phyloP scores from a whole-genome alignment of 2,888 invertebrate genomes.

The Chrysolina haemoptera region DNA sequence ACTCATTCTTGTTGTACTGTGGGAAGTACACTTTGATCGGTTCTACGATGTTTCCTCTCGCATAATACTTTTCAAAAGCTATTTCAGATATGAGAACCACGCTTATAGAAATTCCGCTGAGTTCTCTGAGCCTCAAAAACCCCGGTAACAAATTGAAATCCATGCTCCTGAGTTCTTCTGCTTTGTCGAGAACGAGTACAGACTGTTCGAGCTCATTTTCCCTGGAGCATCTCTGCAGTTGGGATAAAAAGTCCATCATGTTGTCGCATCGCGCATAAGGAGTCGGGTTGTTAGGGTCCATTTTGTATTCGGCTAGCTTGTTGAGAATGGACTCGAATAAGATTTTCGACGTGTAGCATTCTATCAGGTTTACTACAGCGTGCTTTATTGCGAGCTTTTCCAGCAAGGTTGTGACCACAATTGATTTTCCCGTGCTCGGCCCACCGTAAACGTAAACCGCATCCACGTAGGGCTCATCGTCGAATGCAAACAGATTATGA shows the following conservation, averaged over 20 bases:
- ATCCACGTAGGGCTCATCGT: slow-evolving; percentile 77
- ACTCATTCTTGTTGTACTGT: slow-evolving; percentile 85
- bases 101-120: slow-evolving; percentile 81
- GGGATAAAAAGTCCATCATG: slow-evolving; percentile 76
- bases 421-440: slow-evolving; percentile 88
- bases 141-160: slow-evolving; percentile 82
- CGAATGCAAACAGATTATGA: slow-evolving; percentile 68
- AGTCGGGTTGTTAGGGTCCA: slow-evolving; percentile 66
- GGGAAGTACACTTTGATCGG: slow-evolving; percentile 84
- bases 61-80: slow-evolving; percentile 85
- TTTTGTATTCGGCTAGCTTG: slow-evolving; percentile 70
- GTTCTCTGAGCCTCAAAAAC: slow-evolving; percentile 82
- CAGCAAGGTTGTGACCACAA: slow-evolving; percentile 77
- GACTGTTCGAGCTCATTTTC: slow-evolving; percentile 70
- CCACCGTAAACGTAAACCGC: slow-evolving; percentile 87
- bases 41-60: slow-evolving; percentile 79
- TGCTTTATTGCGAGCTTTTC: slow-evolving; percentile 74
- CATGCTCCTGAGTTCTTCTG: slow-evolving; percentile 84
- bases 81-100: slow-evolving; percentile 85
- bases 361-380: slow-evolving; percentile 84
- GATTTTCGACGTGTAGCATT: slow-evolving; percentile 84
- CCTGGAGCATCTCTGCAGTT: slow-evolving; percentile 60
- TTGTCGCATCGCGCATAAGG: slow-evolving; percentile 77
- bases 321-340: slow-evolving; percentile 83
- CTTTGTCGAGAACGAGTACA: slow-evolving; percentile 84